Evolutionary conservation across 1,140 invertebrate species (phyloP).

Genomic region (Triops longicaudatus): DNA sequence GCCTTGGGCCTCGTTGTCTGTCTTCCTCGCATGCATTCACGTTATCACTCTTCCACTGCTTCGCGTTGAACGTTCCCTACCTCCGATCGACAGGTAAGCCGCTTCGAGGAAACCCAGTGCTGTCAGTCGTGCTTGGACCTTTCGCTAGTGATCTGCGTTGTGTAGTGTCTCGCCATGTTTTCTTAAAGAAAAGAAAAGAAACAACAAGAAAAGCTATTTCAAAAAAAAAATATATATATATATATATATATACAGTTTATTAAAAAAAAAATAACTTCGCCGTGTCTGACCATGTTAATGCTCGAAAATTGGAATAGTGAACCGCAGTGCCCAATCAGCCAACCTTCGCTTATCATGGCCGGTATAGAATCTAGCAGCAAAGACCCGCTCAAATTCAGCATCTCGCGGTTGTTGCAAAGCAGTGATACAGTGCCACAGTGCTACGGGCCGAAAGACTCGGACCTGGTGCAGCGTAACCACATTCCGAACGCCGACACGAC

Average conservation of each 20-base stretch:
- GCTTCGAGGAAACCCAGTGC: neutral
- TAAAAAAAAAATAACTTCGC: no score
- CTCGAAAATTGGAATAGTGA: neutral
- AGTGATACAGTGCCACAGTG: neutral
- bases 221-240: no score
- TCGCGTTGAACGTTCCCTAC: neutral
- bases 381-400: constrained; percentile 44
- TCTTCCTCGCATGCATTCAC: neutral
- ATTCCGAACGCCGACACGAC: constrained; percentile 24
- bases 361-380: constrained; percentile 23
- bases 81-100: neutral
- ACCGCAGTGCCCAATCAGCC: neutral
- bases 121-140: neutral
- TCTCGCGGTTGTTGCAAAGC: constrained; percentile 44
- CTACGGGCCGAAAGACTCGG: neutral
- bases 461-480: neutral
- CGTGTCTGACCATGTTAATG: neutral
- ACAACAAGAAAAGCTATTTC: no score
- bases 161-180: neutral
- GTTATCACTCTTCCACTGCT: neutral
- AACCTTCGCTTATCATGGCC: neutral
- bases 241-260: no score
- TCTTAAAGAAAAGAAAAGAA: no score
- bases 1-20: constrained; percentile 4
- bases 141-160: neutral